These are phyloP conservation scores for Sarcophaga subvicina DNA, from an alignment of 2,888 invertebrate species.

Conservation along the genomic window DNA sequence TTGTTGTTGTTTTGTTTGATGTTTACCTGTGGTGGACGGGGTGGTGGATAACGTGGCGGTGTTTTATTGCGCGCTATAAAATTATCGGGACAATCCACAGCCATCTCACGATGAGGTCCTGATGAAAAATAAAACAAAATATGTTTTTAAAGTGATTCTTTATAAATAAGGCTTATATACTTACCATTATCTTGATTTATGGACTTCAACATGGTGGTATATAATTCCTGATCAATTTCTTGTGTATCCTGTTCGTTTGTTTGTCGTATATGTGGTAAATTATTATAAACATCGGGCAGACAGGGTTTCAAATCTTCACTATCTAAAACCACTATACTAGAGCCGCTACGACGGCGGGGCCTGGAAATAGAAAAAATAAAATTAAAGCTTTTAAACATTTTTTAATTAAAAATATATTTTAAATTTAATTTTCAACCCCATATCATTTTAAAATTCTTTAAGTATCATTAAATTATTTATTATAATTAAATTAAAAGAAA, in stretches of 20 bases:
- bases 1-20: slow-evolving; percentile 14
- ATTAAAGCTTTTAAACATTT: neutral
- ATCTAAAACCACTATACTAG: slow-evolving; percentile 91
- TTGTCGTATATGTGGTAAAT: slow-evolving; percentile 81
- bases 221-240: slow-evolving; percentile 86
- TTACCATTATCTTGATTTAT: slow-evolving; percentile 85
- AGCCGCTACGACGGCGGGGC: slow-evolving; percentile 90
- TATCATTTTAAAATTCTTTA: no score
- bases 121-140: neutral
- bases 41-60: slow-evolving; percentile 94
- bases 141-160: neutral
- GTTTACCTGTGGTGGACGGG: slow-evolving; percentile 86
- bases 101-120: slow-evolving; percentile 98
- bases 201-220: slow-evolving; percentile 86
- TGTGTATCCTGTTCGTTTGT: slow-evolving; percentile 82
- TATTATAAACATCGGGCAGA: slow-evolving; percentile 84
- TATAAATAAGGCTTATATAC: slow-evolving; percentile 65
- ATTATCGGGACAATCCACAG: slow-evolving; percentile 98
- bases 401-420: neutral
- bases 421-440: no score
- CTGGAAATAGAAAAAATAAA: slow-evolving; percentile 80
- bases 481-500: no score
- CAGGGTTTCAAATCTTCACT: slow-evolving; percentile 86
- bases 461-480: no score
- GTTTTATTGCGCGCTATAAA: slow-evolving; percentile 96